Evolutionary conservation across 1,140 invertebrate genomes (phyloP).

Genomic region (Leptinotarsa lineolata): DNA sequence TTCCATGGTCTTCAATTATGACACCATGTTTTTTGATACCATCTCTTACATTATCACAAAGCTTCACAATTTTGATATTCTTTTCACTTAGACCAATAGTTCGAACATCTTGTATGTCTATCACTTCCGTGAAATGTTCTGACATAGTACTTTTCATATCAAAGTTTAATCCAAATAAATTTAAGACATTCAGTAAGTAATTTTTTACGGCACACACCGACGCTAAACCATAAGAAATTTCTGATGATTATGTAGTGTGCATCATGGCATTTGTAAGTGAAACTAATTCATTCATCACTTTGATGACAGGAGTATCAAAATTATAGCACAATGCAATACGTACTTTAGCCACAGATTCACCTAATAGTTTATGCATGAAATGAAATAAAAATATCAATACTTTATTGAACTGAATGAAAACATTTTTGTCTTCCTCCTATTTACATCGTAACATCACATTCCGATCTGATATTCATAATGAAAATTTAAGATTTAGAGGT

Average conservation of each 20-base stretch:
- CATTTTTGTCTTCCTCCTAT: no score
- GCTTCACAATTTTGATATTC: conserved; percentile 65
- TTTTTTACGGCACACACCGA: conserved; percentile 59
- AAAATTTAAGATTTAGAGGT: no score
- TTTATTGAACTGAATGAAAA: no score
- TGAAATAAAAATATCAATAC: no score
- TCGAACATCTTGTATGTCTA: conserved; percentile 64
- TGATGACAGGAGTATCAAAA: conserved; percentile 77
- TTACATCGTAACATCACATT: no score
- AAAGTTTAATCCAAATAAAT: conserved; percentile 61
- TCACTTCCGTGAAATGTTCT: conserved; percentile 50
- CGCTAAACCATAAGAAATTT: conserved; percentile 54
- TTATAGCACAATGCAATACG: conserved; percentile 69
- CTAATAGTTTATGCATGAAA: conserved; percentile 56
- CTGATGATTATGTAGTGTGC: conserved; percentile 53
- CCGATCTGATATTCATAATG: no score
- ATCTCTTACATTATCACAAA: conserved; percentile 73
- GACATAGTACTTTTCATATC: conserved; percentile 35
- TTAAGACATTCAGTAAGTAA: conserved; percentile 60
- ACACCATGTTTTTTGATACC: conserved; percentile 68
- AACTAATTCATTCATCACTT: conserved; percentile 67
- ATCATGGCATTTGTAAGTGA: conserved; percentile 68
- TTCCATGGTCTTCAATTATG: conserved; percentile 63
- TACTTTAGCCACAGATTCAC: conserved; percentile 62
- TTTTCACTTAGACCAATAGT: conserved; percentile 61